These are phyloP conservation scores for Trididemnum clinides DNA, from an alignment of 23 tunicate genomes.

Conservation along the genomic window DNA sequence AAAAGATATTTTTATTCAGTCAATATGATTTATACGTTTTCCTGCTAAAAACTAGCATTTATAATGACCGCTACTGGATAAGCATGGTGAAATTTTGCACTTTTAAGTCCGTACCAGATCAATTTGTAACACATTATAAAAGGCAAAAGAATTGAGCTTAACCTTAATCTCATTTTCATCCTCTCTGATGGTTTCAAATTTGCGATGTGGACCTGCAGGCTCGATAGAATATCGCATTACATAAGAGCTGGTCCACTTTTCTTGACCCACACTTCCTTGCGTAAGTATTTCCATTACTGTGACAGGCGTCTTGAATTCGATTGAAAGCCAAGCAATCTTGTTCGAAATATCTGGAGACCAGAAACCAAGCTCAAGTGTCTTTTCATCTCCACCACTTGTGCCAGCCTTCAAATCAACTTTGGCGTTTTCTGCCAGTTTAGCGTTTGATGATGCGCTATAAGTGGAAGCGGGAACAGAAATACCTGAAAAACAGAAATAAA, in stretches of 20 bases:
- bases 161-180: background rate
- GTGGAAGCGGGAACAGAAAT: constrained; percentile 47
- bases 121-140: background rate
- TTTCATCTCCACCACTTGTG: background rate
- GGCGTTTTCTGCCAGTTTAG: constrained; percentile 42
- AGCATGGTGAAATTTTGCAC: too few relatives aligned
- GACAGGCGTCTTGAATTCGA: constrained; percentile 53
- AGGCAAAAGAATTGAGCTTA: background rate
- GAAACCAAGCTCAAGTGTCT: background rate
- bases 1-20: too few relatives aligned
- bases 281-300: constrained; percentile 49
- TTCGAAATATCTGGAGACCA: constrained; percentile 27
- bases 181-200: constrained; percentile 17
- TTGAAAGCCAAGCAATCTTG: constrained; percentile 1
- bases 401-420: constrained; percentile 37
- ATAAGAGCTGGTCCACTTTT: constrained; percentile 52
- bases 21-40: too few relatives aligned
- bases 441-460: constrained; percentile 69
- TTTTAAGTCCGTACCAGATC: background rate
- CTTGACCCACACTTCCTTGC: constrained; percentile 57
- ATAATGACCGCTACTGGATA: too few relatives aligned
- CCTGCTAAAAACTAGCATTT: too few relatives aligned
- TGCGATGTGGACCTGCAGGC: background rate
- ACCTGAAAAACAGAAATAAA: constrained; percentile 26
- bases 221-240: constrained; percentile 30